Conservation (phyloP, 2,888 invertebrate species). For the Drosophila limbata region DNA sequence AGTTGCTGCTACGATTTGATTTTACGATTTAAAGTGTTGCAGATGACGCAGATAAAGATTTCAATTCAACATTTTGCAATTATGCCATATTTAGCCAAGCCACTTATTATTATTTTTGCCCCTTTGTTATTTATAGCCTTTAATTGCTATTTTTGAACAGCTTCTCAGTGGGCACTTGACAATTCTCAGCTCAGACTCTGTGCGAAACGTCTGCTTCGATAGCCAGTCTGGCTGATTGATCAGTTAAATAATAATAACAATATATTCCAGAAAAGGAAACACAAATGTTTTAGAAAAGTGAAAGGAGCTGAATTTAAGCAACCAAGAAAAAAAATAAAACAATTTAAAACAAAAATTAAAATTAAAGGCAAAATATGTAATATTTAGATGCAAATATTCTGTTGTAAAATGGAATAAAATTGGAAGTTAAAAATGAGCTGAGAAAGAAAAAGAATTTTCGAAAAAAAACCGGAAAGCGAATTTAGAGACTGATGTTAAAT, state of each 20-base stretch:
- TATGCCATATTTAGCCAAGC: constrained; percentile 61
- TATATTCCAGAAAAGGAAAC: background rate
- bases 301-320: background rate
- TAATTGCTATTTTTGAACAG: constrained; percentile 69
- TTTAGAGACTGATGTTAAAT: no score
- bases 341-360: no score
- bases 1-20: constrained; percentile 18
- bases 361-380: no score
- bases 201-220: constrained; percentile 10
- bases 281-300: background rate
- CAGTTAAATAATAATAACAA: background rate
- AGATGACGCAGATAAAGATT: constrained; percentile 65
- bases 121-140: constrained; percentile 59
- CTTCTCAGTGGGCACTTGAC: constrained; percentile 44
- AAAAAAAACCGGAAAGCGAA: no score
- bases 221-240: background rate
- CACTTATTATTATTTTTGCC: constrained; percentile 35
- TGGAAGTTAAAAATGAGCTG: no score
- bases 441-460: no score
- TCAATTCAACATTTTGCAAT: constrained; percentile 29
- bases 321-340: background rate
- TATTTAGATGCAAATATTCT: no score
- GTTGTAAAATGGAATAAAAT: no score
- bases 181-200: constrained; percentile 3
- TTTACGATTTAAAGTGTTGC: constrained; percentile 55